phyloP scores from a whole-genome alignment of 2,797 vertebrate genomes.

The Myotis daubentonii region DNA sequence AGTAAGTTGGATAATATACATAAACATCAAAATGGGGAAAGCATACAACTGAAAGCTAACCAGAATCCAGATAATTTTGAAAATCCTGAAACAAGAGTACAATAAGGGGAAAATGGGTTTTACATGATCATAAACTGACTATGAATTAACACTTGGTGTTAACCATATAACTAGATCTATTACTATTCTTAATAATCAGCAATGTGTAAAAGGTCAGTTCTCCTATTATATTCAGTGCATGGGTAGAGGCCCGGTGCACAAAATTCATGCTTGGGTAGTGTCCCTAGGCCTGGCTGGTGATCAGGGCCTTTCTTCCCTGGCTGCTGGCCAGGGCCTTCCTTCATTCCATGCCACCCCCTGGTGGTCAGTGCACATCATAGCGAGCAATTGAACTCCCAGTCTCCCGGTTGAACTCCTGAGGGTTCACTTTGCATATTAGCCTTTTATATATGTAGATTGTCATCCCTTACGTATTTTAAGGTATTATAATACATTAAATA shows the following conservation, averaged over 20 bases:
- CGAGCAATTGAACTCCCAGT: no score
- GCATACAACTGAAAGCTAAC: slow-evolving; percentile 22
- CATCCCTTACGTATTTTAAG: background rate
- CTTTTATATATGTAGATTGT: no score
- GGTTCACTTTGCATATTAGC: no score
- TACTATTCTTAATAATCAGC: slow-evolving; percentile 35
- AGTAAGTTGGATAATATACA: slow-evolving; percentile 44
- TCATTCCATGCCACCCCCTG: no score
- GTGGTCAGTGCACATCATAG: no score
- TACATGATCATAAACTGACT: background rate
- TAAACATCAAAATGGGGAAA: slow-evolving; percentile 57
- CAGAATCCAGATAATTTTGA: slow-evolving; percentile 46
- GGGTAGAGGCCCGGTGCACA: no score
- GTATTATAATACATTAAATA: background rate
- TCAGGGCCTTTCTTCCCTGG: no score
- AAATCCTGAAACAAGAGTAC: slow-evolving; percentile 31
- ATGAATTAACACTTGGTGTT: background rate
- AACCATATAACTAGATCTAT: slow-evolving; percentile 8
- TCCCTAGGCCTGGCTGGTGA: no score
- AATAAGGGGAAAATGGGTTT: background rate
- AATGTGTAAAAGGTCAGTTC: slow-evolving; percentile 6
- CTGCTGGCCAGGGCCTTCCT: no score
- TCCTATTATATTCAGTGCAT: background rate
- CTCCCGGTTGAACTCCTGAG: no score
- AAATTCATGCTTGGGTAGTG: no score